Percentiles rank a stretch among this genome's conserved stretches.
Conservation (phyloP, 2,113 vertebrate species). For the Anolis carolinensis region DNA sequence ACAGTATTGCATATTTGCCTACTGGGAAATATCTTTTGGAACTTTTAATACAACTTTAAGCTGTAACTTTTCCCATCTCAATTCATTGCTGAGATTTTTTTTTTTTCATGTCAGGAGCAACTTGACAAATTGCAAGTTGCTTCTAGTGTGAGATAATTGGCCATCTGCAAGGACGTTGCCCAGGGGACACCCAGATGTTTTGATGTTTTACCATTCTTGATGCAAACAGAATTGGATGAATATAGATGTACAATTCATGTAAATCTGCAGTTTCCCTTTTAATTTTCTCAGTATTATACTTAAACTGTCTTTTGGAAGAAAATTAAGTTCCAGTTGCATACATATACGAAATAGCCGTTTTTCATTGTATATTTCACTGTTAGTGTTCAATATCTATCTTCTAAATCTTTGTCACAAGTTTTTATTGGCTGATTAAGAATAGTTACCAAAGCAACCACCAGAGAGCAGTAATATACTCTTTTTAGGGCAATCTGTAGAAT, state of each 20-base stretch:
- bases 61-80: not conserved
- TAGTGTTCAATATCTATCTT: not conserved
- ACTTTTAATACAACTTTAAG: not conserved
- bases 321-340: not conserved
- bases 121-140: too few relatives aligned
- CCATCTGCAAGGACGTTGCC: too few relatives aligned
- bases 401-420: not conserved
- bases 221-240: not conserved
- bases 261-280: not conserved
- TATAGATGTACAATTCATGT: not conserved
- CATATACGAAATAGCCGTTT: not conserved
- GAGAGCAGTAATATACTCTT: constrained; percentile 65
- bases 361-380: not conserved
- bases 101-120: too few relatives aligned
- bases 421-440: constrained; percentile 5
- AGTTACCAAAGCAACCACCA: constrained; percentile 58
- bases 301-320: not conserved
- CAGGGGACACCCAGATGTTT: too few relatives aligned
- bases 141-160: too few relatives aligned
- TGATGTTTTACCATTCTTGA: too few relatives aligned
- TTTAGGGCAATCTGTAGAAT: constrained; percentile 23
- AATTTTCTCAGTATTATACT: not conserved
- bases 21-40: not conserved
- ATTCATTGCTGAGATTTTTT: not conserved
- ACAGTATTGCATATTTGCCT: too few relatives aligned